Base-by-base conservation (phyloP, 2,797 vertebrate species). In the Tiaroga cobitis region DNA sequence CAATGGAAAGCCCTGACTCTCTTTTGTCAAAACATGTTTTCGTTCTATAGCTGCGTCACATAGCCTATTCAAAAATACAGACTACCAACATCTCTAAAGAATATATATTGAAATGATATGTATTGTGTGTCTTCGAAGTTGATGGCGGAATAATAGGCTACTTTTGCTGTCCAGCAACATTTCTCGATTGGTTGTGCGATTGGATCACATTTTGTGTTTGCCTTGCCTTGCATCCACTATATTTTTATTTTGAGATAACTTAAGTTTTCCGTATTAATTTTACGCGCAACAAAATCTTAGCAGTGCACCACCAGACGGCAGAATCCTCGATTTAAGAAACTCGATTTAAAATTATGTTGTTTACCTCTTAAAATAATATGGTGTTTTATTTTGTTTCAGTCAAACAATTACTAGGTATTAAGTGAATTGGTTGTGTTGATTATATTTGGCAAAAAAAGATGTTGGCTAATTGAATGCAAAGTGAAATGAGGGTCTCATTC, bases 271-370 rank as follows among this genome's bases (percentile, higher is more conserved):
- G 16, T 26, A 39, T n/a, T 11, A 43, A 19, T 78, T 78, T 51
- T 68, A 81, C 32, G 29, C 43, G 56, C 11, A 69, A 39, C 24
- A 63, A 51, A 49, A 21, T 65, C 68, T 49, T 10, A 78, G 13
- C 76, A 80, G 49, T 79, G 41, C 68, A 68, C 97, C 97, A 97
- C 96, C 93, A 97, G 97, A 96, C 97, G 97, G 97, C 97, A 96
- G 93, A 97, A 94, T 92, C 90, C 84, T 90, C 93, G 93, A 90
- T 87, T 91, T 89, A 72, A 26, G 46, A 79, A 72, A 21, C 43
- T 39, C n/a, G 24, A 34, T 69, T 56, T 46, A 76, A 75, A 34
- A n/a, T 61, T 2, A 49, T 73, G 16, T 79, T 24, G 11, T 59
- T 69, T 81, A 82, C 39, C 43, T 65, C 63, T 56, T 54, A 75